Conservation (phyloP, 2,113 vertebrate genomes). For the Narcine bancroftii region DNA sequence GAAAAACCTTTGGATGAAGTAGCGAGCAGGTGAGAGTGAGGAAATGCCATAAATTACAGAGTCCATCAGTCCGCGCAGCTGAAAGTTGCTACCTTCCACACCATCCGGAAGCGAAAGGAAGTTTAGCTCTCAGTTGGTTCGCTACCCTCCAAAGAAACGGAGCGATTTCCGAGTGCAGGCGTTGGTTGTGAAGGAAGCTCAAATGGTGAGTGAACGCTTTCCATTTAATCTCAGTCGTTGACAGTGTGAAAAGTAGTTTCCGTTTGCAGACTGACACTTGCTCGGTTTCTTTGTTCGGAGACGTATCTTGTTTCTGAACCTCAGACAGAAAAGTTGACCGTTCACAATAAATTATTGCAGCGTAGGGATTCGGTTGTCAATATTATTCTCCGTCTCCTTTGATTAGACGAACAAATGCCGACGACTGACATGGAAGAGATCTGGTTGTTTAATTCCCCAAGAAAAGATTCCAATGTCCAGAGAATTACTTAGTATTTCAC, state of each 20-base stretch:
- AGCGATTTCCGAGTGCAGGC: not conserved
- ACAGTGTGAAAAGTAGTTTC: not conserved
- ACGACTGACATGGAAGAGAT: not conserved
- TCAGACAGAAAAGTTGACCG: not conserved
- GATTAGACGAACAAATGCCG: too few relatives aligned
- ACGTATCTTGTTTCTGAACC: not conserved
- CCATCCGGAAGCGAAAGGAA: not conserved
- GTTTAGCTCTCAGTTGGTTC: not conserved
- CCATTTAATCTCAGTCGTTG: not conserved
- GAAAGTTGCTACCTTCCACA: not conserved
- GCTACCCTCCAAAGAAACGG: not conserved
- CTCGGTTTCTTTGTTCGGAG: too few relatives aligned
- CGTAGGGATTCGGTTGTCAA: not conserved
- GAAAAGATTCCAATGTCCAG: not conserved
- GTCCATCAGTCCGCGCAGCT: not conserved
- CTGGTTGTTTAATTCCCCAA: not conserved
- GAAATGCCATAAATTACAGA: not conserved
- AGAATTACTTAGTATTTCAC: not conserved
- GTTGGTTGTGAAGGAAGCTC: not conserved
- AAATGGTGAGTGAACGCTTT: slow-evolving; percentile 11
- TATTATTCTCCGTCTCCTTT: not conserved
- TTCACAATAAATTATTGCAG: not conserved
- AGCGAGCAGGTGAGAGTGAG: not conserved
- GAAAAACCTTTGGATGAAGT: not conserved
- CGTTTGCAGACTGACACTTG: not conserved